Evolutionary conservation across 2,113 vertebrate genomes (phyloP).

Genomic region (Harpagus bidentatus): DNA sequence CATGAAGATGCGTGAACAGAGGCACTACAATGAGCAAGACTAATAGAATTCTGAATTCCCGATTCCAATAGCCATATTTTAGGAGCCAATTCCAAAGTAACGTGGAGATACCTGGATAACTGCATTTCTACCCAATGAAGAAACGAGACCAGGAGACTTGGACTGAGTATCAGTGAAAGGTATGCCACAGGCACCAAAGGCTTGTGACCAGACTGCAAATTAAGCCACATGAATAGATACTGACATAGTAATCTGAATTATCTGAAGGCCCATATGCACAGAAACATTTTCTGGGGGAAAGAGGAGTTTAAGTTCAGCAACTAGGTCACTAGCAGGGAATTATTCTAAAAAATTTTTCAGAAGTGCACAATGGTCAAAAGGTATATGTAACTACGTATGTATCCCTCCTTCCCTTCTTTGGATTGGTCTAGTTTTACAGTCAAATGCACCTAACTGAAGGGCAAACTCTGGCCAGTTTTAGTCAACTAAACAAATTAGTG

Average conservation of each 20-base stretch:
- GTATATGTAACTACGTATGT: background rate
- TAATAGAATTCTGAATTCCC: background rate
- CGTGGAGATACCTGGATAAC: background rate
- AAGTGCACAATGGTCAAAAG: background rate
- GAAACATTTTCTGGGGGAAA: background rate
- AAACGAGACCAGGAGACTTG: background rate
- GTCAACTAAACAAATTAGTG: background rate
- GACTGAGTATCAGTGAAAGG: background rate
- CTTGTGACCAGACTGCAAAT: background rate
- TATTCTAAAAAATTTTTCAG: background rate
- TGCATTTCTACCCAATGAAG: background rate
- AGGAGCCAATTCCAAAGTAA: background rate
- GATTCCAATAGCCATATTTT: background rate
- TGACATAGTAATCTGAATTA: background rate
- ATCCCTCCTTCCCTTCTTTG: background rate
- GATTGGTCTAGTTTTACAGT: background rate
- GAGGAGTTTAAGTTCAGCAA: background rate
- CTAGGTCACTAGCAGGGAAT: background rate
- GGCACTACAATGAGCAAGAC: background rate
- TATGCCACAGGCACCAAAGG: background rate
- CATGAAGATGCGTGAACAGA: background rate
- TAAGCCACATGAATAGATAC: background rate
- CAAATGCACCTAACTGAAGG: background rate
- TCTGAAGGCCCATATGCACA: background rate
- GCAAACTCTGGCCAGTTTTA: background rate